Conservation (phyloP, 2,113 vertebrate species). For the Microtus richardsoni region DNA sequence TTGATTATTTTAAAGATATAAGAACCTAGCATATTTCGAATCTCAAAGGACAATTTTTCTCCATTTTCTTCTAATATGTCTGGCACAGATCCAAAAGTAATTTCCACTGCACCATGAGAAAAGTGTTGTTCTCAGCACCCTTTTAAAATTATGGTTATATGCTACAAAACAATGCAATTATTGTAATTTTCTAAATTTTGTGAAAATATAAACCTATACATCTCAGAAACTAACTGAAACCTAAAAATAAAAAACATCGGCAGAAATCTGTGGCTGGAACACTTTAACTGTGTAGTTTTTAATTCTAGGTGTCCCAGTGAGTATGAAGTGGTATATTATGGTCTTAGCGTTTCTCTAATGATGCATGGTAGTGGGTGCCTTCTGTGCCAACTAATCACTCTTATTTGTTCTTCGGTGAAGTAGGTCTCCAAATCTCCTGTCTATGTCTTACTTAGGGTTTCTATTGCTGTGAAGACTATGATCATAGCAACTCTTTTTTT, state of each 20-base stretch:
- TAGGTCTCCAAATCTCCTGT: background rate
- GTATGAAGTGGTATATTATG: background rate
- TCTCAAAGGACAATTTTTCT: background rate
- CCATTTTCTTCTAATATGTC: background rate
- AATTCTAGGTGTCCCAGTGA: background rate
- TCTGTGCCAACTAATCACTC: background rate
- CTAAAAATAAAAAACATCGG: background rate
- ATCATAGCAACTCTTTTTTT: background rate
- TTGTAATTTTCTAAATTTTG: slow-evolving; percentile 47
- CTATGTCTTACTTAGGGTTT: background rate
- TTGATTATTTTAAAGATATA: slow-evolving; percentile 41
- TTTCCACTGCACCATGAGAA: background rate
- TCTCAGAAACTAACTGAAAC: background rate
- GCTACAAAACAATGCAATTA: slow-evolving; percentile 40
- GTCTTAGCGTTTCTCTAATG: background rate
- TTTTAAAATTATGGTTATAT: background rate
- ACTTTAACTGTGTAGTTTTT: background rate
- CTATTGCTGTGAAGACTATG: background rate
- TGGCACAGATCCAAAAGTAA: slow-evolving; percentile 2
- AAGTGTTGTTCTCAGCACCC: slow-evolving; percentile 8
- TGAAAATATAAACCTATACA: background rate
- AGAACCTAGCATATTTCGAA: background rate
- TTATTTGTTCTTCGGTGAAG: background rate
- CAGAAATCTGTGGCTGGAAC: slow-evolving; percentile 5
- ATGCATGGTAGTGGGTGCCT: background rate